Evolutionary conservation across 1,140 invertebrate genomes (phyloP), one percentile per base, ranked within the genome.

Genomic region (Diorhabda carinulata): DNA sequence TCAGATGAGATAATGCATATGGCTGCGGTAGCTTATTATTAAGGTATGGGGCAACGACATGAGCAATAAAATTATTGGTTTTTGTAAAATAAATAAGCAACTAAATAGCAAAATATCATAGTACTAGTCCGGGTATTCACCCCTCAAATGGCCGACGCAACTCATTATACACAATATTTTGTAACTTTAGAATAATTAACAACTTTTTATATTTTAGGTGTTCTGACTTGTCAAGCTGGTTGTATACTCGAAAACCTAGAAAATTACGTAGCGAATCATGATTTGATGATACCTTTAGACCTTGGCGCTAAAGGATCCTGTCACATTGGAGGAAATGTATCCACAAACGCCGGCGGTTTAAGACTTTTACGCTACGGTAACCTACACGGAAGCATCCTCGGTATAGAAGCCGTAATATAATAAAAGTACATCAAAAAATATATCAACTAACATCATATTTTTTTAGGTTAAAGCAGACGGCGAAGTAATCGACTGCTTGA

Each of bases 341-440:
- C 97, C 9, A 99, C 98, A 8, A 99, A 98, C 84, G 97, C 97
- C 9, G 97, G 96, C 0, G 97, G 97, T 3, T 81, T 99, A n/a
- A 84, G 97, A 59, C 84, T 99, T 6, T 80, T 99, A 25, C 86
- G 96, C 70, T 99, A 98, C 82, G 98, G 98, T 43, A 98, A 96
- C 80, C 84, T 99, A 2, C 96, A 98, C 78, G 96, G 94, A 3
- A 93, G 88, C 74, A 87, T 98, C 3, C 81, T 98, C 42, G 97
- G 97, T n/a, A 73, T 99, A 5, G 95, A 98, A 87, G 94, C 90
- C 47, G 95, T 96, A 84, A 85, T 86, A 82, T 59, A 6, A 44
- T 9, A 25, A 25, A 25, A 25, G 25, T 25, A 25, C 25, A 25
- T 25, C 25, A 25, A 25, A 25, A 25, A 25, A 25, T 25, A 25